Evolutionary conservation across 30 jellyfish, hydroid and myxozoan genomes (phyloP).

Genomic region (Morbakka virulenta): DNA sequence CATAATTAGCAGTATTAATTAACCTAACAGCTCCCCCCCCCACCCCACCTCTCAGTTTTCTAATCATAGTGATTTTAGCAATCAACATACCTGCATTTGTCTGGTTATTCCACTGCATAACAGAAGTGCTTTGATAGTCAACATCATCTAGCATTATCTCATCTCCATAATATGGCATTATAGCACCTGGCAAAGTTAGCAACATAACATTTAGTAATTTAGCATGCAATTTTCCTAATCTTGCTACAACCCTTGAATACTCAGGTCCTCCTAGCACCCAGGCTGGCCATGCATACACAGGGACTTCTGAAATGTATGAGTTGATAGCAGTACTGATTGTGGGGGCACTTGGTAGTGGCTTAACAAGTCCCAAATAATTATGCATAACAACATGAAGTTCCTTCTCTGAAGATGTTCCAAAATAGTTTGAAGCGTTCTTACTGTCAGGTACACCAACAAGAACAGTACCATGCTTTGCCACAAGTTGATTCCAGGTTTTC

Average conservation of each 20-base stretch:
- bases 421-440: slow-evolving; percentile 1
- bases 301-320: slow-evolving; percentile 11
- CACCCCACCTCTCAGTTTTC: no score
- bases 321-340: neutral
- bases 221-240: slow-evolving; percentile 5
- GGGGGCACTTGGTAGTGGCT: neutral
- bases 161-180: slow-evolving; percentile 62
- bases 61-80: no score
- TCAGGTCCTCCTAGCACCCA: slow-evolving; percentile 61
- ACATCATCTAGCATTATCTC: slow-evolving; percentile 31
- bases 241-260: slow-evolving; percentile 16
- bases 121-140: neutral
- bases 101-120: slow-evolving; percentile 51
- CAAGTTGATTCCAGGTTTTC: slow-evolving; percentile 21
- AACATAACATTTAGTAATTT: slow-evolving; percentile 40
- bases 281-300: slow-evolving; percentile 51
- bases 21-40: no score
- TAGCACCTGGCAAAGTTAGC: slow-evolving; percentile 51
- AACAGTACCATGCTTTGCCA: slow-evolving; percentile 25
- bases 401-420: slow-evolving; percentile 25
- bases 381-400: slow-evolving; percentile 53
- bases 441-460: slow-evolving; percentile 33
- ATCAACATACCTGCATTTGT: slow-evolving; percentile 51
- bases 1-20: no score
- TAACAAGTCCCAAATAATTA: slow-evolving; percentile 17